Evolutionary conservation across 2,113 vertebrate genomes (phyloP), one percentile per base, ranked within the genome.

Genomic region (Microtus montanus): DNA sequence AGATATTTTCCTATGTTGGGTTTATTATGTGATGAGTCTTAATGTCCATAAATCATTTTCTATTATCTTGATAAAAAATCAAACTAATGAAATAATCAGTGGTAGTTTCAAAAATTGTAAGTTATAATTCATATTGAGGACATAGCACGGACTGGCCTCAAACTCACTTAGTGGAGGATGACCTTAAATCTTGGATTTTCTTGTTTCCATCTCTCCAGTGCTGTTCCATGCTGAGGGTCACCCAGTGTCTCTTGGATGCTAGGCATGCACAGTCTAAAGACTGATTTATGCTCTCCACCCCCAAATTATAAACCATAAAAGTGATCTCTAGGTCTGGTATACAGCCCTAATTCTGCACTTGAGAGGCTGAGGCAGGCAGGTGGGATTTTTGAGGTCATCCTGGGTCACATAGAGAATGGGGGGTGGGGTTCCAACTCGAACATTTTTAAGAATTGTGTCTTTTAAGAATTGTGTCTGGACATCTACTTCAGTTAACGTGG

Each of bases 31-130:
- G 26, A 78, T 93, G 84, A 78, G 35, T 80, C 38, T 94, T 94
- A 88, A 4, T 30, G 66, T 24, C 83, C 3, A 1, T 44, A 93
- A 58, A 66, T 96, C 87, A 75, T 91, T 89, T 85, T 93, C 85
- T 80, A 90, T 41, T 80, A 79, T 90, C 44, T 84, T 68, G 2
- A 35, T 77, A 80, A 85, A 80, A 92, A 58, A 75, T 86, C 28
- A 95, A 82, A 87, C 22, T 89, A 89, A 54, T 96, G 52, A 95
- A 96, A 77, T 54, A 88, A 90, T 84, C n/a, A 26, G 33, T 47
- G 2, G 49, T 86, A 26, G 22, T 61, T 88, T 94, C 4, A 90
- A 73, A 82, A 92, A 77, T 30, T 66, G 58, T 58, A 71, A 87
- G 4, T 87, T 49, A 49, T 52, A 70, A 33, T 20, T 86, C 28